Evolutionary conservation across 2,888 invertebrate genomes (phyloP), one percentile per base, ranked within the genome.

Genomic region (Metalampra italica): DNA sequence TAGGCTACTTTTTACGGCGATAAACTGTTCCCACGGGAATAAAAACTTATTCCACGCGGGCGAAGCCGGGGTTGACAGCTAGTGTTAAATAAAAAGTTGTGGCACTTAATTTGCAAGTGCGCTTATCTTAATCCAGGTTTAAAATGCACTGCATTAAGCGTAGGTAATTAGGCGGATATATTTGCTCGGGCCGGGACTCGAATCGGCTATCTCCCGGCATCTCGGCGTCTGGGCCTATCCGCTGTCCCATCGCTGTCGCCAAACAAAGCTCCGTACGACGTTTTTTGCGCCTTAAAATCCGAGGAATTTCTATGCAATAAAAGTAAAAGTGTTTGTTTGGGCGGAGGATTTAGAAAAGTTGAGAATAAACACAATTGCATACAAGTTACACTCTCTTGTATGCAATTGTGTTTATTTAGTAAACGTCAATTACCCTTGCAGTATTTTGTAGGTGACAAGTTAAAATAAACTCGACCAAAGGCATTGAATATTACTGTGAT

Each of bases 151-250:
- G 61, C 57, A 59, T 58, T 70, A 68, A 73, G 66, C 68, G 65
- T 55, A 56, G 63, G 75, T 81, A 84, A 84, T 84, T 82, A 83
- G 75, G 57, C 61, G 66, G 68, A 72, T 75, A 75, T 78, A 81
- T 82, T 78, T 71, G 73, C 75, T 54, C 62, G 62, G 62, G 58
- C 68, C 53, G 63, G 54, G 68, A 63, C 57, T 76, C 69, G 73
- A 77, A 75, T 69, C 57, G 46, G 60, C 73, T 81, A 85, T 83
- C 84, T 58, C 62, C 64, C 78, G 78, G 55, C 82, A 83, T 84
- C 82, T 66, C 61, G 80, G 78, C 79, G 83, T 62, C 76, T 54
- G 57, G 53, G 50, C 50, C 57, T 64, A 61, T 64, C 64, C 65
- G 47, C 52, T 22, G 22, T 22, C 22, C 22, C 62, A 56, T 72